Base-by-base conservation (phyloP, 2,797 vertebrate genomes). In the Platalea minor region DNA sequence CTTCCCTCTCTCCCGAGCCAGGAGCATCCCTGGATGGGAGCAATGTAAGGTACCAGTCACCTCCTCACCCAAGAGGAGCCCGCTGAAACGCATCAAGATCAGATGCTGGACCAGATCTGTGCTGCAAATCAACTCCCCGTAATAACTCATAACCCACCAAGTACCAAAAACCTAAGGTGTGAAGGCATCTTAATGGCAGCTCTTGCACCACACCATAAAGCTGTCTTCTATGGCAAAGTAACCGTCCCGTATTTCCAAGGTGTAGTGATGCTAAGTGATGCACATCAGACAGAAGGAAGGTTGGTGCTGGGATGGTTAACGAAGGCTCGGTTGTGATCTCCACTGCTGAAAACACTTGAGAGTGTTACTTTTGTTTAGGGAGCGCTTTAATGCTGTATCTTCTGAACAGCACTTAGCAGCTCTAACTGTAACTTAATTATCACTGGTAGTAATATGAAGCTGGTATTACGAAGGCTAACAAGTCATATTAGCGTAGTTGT, bases 371-470 rank as follows among this genome's bases (percentile, higher is more conserved):
- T 28, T 56, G 26, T 48, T 79, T 13, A n/a, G 56, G 67, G n/a
- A 31, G 4, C 2, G 4, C 29, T 46, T 37, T 31, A 59, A 63
- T 2, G 45, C 46, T 48, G 0, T 11, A 6, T n/a, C 61, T 53
- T 51, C 46, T 14, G 28, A 57, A 17, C 61, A n/a, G 50, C 45
- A 15, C 18, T 75, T 11, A 11, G 26, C 41, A 53, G 56, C 77
- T 69, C 75, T 12, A 60, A 25, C 59, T 8, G 37, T 7, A 68
- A 57, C 24, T 53, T 61, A 28, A 63, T 63, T 69, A 43, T 11
- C 77, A 17, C 56, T 1, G 3, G 31, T 6, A 64, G 56, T 5
- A 64, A 79, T 7, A 13, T 0, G 2, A 51, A 46, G 60, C 43
- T 33, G 63, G 8, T 43, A 70, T 33, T 31, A 51, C 2, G 61